Evolutionary conservation across 2,888 invertebrate species (phyloP).

Genomic region (Drosophila prostipennis): DNA sequence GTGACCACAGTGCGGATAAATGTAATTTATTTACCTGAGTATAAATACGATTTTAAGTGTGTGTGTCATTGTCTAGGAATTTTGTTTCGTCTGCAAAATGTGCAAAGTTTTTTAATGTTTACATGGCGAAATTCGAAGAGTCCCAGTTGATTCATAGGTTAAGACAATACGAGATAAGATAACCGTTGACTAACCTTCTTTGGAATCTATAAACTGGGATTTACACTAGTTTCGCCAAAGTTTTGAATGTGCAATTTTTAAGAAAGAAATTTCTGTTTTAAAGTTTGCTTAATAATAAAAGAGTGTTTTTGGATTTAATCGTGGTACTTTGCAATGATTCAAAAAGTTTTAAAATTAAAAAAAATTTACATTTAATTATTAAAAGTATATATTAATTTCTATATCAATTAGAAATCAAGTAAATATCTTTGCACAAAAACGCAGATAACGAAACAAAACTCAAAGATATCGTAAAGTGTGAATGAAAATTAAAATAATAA

Average conservation of each 20-base stretch:
- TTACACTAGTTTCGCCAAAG: slow-evolving; percentile 2
- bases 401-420: not conserved
- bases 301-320: no score
- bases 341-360: not conserved
- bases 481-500: slow-evolving; percentile 11
- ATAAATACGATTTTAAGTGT: slow-evolving; percentile 17
- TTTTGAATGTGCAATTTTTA: not conserved
- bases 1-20: slow-evolving; percentile 29
- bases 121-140: slow-evolving; percentile 24
- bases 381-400: no score
- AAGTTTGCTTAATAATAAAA: no score
- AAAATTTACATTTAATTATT: not conserved
- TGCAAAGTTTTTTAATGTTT: slow-evolving; percentile 26
- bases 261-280: not conserved
- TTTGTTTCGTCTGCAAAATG: slow-evolving; percentile 22
- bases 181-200: not conserved
- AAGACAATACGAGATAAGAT: slow-evolving; percentile 20
- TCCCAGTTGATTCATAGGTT: slow-evolving; percentile 12
- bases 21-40: slow-evolving; percentile 21
- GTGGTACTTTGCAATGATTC: no score
- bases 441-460: not conserved
- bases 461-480: not conserved
- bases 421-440: slow-evolving; percentile 14
- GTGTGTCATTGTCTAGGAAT: slow-evolving; percentile 41
- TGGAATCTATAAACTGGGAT: not conserved